Base-by-base conservation (phyloP, 2,797 vertebrate species). In the Centropyge bicolor region DNA sequence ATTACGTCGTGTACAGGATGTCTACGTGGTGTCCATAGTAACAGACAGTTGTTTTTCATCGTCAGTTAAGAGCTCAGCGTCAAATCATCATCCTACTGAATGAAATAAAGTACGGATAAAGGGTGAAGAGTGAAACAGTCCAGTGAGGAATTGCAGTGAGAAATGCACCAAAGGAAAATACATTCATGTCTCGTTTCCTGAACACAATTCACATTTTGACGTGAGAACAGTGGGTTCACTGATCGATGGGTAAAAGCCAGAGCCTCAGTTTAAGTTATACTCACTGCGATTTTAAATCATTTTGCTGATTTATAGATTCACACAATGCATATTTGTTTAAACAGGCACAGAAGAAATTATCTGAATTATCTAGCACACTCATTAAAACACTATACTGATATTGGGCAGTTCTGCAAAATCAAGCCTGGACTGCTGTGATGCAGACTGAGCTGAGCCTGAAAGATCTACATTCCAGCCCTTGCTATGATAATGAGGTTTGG, bases 21-120 rank as follows among this genome's bases (percentile, higher is more conserved):
- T 45, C 57, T 63, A 46, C 12, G n/a, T 38, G 62, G 46, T 83
- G 57, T 79, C 83, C 76, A 78, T 77, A 57, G 83, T 51, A 74
- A 82, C 81, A 52, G 40, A 57, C 62, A 11, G 22, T 60, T 59
- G 20, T 55, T 54, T 61, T 76, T 56, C 40, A 55, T 52, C 27
- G 10, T 54, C 12, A 49, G 51, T 54, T 16, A 56, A 49, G 54
- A 43, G 60, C 43, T 74, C 17, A 13, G 36, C 2, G 3, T 45
- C 52, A n/a, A 20, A 66, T 66, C 24, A 59, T 12, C 41, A 69
- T 65, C 12, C n/a, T 7, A 3, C 20, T 40, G 17, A 60, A 71
- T 40, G 22, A 57, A 13, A 16, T 3, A 24, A 22, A 14, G 12
- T n/a, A n/a, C n/a, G n/a, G 24, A 48, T 27, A 27, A 20, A 60